Base-by-base conservation (phyloP, 2,888 invertebrate genomes). In the Phyto melanocephala region DNA sequence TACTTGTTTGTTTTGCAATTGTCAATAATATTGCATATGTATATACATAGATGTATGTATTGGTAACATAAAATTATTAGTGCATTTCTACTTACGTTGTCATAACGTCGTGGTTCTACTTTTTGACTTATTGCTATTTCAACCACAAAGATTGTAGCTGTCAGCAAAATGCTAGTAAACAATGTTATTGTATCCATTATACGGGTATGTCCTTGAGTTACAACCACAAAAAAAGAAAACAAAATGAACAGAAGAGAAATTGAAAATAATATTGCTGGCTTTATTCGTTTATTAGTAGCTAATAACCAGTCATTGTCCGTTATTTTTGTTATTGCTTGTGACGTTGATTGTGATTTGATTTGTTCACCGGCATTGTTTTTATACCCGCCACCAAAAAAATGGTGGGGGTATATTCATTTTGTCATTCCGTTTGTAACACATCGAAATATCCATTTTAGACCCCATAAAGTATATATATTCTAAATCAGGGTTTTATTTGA, bases 101-200 rank as follows among this genome's bases (percentile, higher is more conserved):
- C 88, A 85, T 90, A 90, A 67, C 88, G 88, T 65, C 88, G 86
- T 67, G 86, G 85, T 71, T 87, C 85, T 20, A 81, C 84, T 85
- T 86, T 86, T 83, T 86, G 85, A 80, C 86, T 81, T 67, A 78
- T 71, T 82, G 78, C 82, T 60, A 65, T 60, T 71, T 75, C 17
- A 20, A 71, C 52, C 65, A 75, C 75, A 71, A 82, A 79, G 65
- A 79, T 71, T 54, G 78, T 56, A 65, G 62, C 13, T 67, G 52
- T 54, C 35, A 82, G 60, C 54, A 82, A 75, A 63, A 79, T 75
- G 58, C 65, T 20, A 79, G 79, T 75, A 82, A 75, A 42, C 65
- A 82, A 60, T 47, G 60, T 75, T 82, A 79, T 75, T 75, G 70
- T 60, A 58, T 70, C 75, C 78, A 82, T 82, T 79, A 78, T 79